phyloP scores from a whole-genome alignment of 2,888 invertebrate species.

The Eupithecia abbreviata region DNA sequence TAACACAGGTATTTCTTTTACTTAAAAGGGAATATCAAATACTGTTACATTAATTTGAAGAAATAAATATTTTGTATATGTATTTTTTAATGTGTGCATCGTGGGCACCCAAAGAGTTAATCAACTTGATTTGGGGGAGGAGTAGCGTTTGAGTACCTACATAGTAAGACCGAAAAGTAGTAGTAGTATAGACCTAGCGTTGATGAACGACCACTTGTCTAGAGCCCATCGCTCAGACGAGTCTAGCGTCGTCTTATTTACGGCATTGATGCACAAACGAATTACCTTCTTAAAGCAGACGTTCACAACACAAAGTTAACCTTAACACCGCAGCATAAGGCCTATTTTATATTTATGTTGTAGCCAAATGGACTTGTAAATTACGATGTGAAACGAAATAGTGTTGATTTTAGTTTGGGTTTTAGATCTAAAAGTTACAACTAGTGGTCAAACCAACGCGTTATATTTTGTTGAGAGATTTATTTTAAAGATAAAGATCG shows the following conservation, averaged over 20 bases:
- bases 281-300: constrained; percentile 45
- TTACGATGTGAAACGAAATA: constrained; percentile 8
- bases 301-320: constrained; percentile 8
- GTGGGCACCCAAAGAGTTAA: too few species aligned
- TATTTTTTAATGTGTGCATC: too few species aligned
- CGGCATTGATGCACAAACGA: constrained; percentile 53
- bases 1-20: too few species aligned
- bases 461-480: constrained; percentile 6
- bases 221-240: neutral
- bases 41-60: too few species aligned
- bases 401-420: constrained; percentile 3
- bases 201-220: neutral
- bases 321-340: neutral
- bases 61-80: too few species aligned
- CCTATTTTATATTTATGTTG: neutral
- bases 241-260: constrained; percentile 53
- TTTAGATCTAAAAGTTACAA: neutral
- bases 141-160: too few species aligned
- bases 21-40: too few species aligned
- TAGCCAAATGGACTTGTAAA: neutral
- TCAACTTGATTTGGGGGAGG: too few species aligned
- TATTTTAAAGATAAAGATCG: neutral
- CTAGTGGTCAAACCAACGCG: neutral
- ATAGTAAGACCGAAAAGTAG: neutral
- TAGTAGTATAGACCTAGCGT: neutral